Base-by-base conservation (phyloP, 1,140 invertebrate species). In the Chionoecetes opilio region DNA sequence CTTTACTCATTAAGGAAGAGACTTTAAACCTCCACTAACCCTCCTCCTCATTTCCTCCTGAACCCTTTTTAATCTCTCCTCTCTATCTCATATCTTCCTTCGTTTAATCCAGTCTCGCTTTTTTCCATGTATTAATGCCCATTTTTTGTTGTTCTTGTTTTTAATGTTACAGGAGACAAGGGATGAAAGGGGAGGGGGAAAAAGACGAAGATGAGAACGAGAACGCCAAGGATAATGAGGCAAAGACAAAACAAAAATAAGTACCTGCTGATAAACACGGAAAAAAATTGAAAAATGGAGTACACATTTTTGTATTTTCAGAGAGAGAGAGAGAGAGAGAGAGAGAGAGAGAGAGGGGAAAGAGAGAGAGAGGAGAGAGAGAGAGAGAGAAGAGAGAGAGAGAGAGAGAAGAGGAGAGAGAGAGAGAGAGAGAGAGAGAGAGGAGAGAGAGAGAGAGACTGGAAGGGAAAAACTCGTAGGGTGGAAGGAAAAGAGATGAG, bases 1-100 rank as follows among this genome's bases (percentile, higher is more conserved):
- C 88, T 31, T 41, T 53, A 38, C 88, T 41, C 85, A 35, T 87
- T 38, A 87, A 87, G 63, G 63, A 87, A 37, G 37, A n/a, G 34
- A 35, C 85, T 87, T 87, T 38, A 35, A 87, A 35, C 32, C 88
- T 37, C 87, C 87, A 31, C 41, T 46, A 63, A n/a, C 46, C 29
- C 35, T 32, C 32, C 32, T 87, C 32, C 85, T 87, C 85, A 31
- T 38, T 87, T 21, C 85, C 17, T 37, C 85, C 29, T 35, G 31
- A 35, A 26, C 0, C 32, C 85, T 32, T 38, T 29, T 29, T 37
- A 29, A 17, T 38, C 85, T 29, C n/a, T 29, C 85, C 85, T 87
- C 85, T 75, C n/a, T n/a, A 75, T 75, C 63, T 75, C 26, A 75
- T 75, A n/a, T 26, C 63, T 75, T 75, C 63, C 63, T 75, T 75